These are phyloP conservation scores for Drosophila hamatofila DNA, from an alignment of 2,888 invertebrate genomes.

Conservation along the genomic window DNA sequence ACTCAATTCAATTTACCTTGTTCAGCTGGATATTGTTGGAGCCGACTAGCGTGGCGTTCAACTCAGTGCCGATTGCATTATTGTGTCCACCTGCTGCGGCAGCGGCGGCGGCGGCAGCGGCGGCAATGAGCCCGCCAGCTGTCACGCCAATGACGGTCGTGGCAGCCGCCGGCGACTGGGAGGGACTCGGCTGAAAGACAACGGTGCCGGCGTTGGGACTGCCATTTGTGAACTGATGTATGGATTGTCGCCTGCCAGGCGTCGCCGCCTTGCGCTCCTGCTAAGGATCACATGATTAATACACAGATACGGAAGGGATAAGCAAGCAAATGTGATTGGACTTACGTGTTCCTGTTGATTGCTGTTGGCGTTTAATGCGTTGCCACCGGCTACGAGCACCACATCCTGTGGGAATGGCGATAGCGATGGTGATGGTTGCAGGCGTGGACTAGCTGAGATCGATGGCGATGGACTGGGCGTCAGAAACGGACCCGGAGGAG, in stretches of 20 bases:
- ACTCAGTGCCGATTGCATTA: slow-evolving; percentile 84
- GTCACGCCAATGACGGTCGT: slow-evolving; percentile 85
- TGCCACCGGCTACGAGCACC: slow-evolving; percentile 85
- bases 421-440: slow-evolving; percentile 85
- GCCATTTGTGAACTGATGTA: slow-evolving; percentile 85
- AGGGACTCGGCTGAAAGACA: slow-evolving; percentile 85
- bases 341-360: slow-evolving; percentile 85
- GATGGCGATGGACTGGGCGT: slow-evolving; percentile 86
- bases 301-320: neutral
- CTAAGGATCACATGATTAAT: slow-evolving; percentile 19
- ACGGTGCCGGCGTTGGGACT: slow-evolving; percentile 86
- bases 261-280: slow-evolving; percentile 86
- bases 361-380: slow-evolving; percentile 84
- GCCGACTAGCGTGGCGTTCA: slow-evolving; percentile 85
- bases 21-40: slow-evolving; percentile 86
- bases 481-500: slow-evolving; percentile 86
- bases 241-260: slow-evolving; percentile 85
- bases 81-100: slow-evolving; percentile 52
- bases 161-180: slow-evolving; percentile 85
- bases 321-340: slow-evolving; percentile 12
- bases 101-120: slow-evolving; percentile 66
- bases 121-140: slow-evolving; percentile 79
- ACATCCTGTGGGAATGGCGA: slow-evolving; percentile 86
- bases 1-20: slow-evolving; percentile 74
- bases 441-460: slow-evolving; percentile 86